Evolutionary conservation across 37 sponge, comb jelly and placozoan species (phyloP).

Genomic region (Axinella damicornis): DNA sequence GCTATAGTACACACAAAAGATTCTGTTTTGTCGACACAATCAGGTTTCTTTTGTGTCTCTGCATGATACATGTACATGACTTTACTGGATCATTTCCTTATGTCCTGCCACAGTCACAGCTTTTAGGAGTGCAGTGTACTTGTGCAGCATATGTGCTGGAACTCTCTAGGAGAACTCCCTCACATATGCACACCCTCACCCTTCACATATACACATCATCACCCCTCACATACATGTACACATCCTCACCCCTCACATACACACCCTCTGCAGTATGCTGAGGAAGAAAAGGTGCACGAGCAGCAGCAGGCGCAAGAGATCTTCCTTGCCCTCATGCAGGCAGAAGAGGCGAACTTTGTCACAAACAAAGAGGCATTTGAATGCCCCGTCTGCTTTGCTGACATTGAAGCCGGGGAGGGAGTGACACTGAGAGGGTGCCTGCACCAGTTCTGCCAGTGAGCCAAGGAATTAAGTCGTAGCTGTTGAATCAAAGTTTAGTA

Average conservation of each 20-base stretch:
- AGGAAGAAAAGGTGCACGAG: conserved; percentile 16
- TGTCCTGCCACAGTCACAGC: no score
- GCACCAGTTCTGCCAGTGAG: conserved; percentile 92
- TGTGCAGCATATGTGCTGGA: no score
- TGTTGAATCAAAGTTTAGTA: no score
- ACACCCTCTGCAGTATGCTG: neutral
- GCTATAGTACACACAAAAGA: no score
- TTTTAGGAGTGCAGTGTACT: no score
- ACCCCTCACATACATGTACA: neutral
- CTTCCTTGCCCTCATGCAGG: conserved; percentile 53
- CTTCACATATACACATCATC: neutral
- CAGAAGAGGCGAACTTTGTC: conserved; percentile 48
- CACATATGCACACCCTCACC: neutral
- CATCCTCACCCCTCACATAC: neutral
- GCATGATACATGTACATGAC: no score
- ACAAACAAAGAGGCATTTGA: conserved; percentile 84
- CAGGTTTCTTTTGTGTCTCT: no score
- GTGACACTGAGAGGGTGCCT: conserved; percentile 81
- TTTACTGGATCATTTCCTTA: no score
- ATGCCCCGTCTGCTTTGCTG: conserved; percentile 77
- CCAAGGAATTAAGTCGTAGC: no score
- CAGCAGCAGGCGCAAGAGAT: conserved; percentile 63
- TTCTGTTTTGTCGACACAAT: no score
- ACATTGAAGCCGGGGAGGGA: conserved; percentile 85
- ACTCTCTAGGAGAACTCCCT: no score